These are phyloP conservation scores for Coregonus suidteri DNA, from an alignment of 2,797 vertebrate species.

Conservation along the genomic window DNA sequence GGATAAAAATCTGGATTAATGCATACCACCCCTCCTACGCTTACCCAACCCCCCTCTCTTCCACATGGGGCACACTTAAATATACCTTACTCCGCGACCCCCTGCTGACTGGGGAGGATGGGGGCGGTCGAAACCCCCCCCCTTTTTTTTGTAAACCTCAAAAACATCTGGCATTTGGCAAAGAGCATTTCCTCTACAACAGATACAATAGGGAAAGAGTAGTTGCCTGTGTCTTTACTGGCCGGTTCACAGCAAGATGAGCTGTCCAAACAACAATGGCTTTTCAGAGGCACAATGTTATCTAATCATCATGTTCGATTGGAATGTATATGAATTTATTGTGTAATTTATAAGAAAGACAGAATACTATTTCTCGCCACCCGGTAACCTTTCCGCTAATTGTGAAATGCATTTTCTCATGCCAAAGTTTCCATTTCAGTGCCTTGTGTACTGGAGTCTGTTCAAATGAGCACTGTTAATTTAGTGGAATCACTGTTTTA, in stretches of 20 bases:
- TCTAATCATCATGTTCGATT: neutral
- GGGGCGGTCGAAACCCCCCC: slow-evolving; percentile 21
- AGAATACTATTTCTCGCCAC: neutral
- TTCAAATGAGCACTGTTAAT: neutral
- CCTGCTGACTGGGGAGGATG: slow-evolving; percentile 44
- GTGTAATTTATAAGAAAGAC: neutral
- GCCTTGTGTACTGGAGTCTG: neutral
- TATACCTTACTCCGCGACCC: slow-evolving; percentile 28
- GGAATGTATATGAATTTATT: neutral
- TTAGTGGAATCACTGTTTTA: slow-evolving; percentile 19
- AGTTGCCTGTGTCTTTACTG: neutral
- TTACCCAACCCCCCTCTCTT: neutral
- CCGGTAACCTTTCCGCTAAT: neutral
- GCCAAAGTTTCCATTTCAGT: neutral
- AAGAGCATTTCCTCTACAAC: slow-evolving; percentile 13
- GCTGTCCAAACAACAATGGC: neutral
- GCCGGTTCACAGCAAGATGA: neutral
- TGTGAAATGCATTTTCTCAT: neutral
- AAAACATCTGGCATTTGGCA: slow-evolving; percentile 51
- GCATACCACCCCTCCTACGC: neutral
- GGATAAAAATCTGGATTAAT: neutral
- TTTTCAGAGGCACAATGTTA: neutral
- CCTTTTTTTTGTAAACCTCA: slow-evolving; percentile 26
- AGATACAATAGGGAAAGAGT: neutral
- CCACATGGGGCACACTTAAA: slow-evolving; percentile 17